These are phyloP conservation scores for Sander vitreus DNA, from an alignment of 2,113 vertebrate genomes.

Conservation along the genomic window DNA sequence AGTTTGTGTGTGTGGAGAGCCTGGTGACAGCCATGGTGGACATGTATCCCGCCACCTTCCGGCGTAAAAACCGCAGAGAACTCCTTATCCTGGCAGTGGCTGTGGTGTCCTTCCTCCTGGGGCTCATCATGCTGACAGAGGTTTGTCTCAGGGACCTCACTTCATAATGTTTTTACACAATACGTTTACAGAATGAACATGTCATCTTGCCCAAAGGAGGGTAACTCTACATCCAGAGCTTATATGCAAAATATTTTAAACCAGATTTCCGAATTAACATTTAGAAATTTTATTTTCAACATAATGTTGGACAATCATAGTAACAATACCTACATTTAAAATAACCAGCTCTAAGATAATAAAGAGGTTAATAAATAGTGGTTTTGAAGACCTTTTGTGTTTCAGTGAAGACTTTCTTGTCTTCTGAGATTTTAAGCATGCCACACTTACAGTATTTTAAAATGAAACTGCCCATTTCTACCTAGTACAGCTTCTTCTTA, in stretches of 20 bases:
- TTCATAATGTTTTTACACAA: not conserved
- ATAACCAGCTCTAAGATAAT: not conserved
- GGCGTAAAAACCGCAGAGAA: slow-evolving; percentile 93
- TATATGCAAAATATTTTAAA: not conserved
- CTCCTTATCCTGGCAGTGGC: slow-evolving; percentile 90
- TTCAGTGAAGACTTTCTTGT: not conserved
- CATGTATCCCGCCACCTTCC: slow-evolving; percentile 92
- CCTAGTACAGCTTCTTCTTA: not conserved
- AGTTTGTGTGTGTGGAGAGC: slow-evolving; percentile 98
- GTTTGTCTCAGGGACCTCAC: slow-evolving; percentile 72
- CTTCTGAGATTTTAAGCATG: not conserved
- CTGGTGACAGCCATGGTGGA: slow-evolving; percentile 95
- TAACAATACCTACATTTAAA: not conserved
- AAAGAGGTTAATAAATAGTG: not conserved
- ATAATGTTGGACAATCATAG: not conserved
- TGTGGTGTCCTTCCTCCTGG: slow-evolving; percentile 89
- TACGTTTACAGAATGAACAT: not conserved
- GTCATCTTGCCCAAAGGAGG: not conserved
- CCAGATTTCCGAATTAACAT: not conserved
- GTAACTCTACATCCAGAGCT: not conserved
- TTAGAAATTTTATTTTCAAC: not conserved
- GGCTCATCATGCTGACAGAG: slow-evolving; percentile 96
- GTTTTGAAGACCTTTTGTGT: not conserved
- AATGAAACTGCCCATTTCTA: not conserved
- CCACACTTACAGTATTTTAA: not conserved